phyloP scores from a whole-genome alignment of 2,797 vertebrate species.

The Protonibea diacanthus region DNA sequence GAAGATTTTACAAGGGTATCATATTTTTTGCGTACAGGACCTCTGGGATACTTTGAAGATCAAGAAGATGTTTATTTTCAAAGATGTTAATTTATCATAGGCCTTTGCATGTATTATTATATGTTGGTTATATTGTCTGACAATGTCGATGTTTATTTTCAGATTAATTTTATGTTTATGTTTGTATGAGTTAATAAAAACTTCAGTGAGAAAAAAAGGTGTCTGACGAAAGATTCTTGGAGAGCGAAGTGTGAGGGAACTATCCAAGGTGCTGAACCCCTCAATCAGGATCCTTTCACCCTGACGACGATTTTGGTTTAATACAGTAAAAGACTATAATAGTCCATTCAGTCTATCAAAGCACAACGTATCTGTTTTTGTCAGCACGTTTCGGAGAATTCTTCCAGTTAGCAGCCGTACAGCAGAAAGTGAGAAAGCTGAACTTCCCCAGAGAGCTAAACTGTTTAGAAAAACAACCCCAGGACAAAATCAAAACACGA shows the following conservation, averaged over 20 bases:
- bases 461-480: constrained; percentile 77
- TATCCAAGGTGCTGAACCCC: constrained; percentile 82
- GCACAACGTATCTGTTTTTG: constrained; percentile 3
- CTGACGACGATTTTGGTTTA: constrained; percentile 30
- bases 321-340: not conserved
- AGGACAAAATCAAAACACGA: constrained; percentile 75
- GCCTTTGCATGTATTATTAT: no score
- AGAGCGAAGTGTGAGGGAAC: constrained; percentile 58
- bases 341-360: constrained; percentile 10
- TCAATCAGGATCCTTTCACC: constrained; percentile 25
- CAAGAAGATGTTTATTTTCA: no score
- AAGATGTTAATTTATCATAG: no score
- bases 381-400: constrained; percentile 16
- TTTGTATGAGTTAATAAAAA: no score
- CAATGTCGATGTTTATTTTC: no score
- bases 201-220: no score
- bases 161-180: no score
- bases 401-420: constrained; percentile 20
- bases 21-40: no score
- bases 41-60: no score
- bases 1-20: no score
- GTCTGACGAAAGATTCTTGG: constrained; percentile 33
- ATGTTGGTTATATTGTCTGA: no score
- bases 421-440: constrained; percentile 28
- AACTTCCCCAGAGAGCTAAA: constrained; percentile 65